Percentiles rank a stretch among this genome's conserved stretches.
These are phyloP conservation scores for Tetranychus truncatus DNA, from an alignment of 2,888 invertebrate species.

Conservation along the genomic window DNA sequence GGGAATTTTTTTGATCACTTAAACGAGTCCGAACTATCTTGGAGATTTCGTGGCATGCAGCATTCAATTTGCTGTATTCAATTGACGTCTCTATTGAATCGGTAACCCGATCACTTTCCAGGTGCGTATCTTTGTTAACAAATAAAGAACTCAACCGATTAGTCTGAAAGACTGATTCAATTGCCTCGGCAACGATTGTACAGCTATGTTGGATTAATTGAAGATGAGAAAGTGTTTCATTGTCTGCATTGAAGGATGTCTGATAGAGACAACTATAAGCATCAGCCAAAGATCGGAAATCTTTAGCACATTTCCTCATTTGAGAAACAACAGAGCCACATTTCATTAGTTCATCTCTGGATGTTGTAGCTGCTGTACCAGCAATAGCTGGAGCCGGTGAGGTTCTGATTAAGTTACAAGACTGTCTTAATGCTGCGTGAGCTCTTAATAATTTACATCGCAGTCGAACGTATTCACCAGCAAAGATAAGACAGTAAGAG, in stretches of 20 bases:
- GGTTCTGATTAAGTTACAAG: slow-evolving; percentile 57
- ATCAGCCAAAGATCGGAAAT: slow-evolving; percentile 51
- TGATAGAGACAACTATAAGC: slow-evolving; percentile 57
- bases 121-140: slow-evolving; percentile 13
- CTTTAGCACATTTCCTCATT: slow-evolving; percentile 51
- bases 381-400: slow-evolving; percentile 86
- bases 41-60: slow-evolving; percentile 23
- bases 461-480: slow-evolving; percentile 54
- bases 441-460: slow-evolving; percentile 54
- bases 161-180: slow-evolving; percentile 47
- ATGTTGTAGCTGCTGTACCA: slow-evolving; percentile 47
- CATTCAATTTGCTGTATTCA: slow-evolving; percentile 22
- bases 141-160: slow-evolving; percentile 23
- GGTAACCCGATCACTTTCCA: slow-evolving; percentile 7
- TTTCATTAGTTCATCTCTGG: slow-evolving; percentile 55
- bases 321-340: slow-evolving; percentile 62
- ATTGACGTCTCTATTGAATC: not conserved
- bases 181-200: slow-evolving; percentile 51
- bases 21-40: slow-evolving; percentile 16
- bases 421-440: slow-evolving; percentile 45
- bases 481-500: slow-evolving; percentile 46
- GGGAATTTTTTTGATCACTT: not conserved
- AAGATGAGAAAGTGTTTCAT: slow-evolving; percentile 52
- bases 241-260: slow-evolving; percentile 68
- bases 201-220: slow-evolving; percentile 62